Evolutionary conservation across 2,888 invertebrate genomes (phyloP).

Genomic region (Tetragonula carbonaria): DNA sequence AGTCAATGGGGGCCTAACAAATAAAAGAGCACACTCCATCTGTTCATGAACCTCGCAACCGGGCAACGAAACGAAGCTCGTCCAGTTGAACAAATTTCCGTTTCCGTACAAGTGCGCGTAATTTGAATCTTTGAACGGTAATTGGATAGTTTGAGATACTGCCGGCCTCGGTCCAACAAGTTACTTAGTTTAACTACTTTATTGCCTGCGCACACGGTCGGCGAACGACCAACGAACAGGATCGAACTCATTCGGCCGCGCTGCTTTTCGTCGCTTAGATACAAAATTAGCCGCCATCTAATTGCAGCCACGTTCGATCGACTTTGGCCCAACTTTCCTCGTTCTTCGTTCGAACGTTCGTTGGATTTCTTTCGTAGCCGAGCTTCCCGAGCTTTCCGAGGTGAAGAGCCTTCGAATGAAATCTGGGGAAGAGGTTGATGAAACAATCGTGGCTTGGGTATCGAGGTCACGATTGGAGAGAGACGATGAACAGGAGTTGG

Average conservation of each 20-base stretch:
- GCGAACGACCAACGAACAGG: neutral
- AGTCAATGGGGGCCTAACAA: conserved; percentile 38
- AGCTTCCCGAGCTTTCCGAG: neutral
- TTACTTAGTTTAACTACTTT: conserved; percentile 56
- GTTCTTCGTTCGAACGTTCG: conserved; percentile 9
- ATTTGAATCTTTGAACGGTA: conserved; percentile 59
- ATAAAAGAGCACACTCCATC: conserved; percentile 22
- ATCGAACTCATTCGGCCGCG: conserved; percentile 34
- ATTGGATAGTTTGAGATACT: conserved; percentile 59
- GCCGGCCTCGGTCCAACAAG: conserved; percentile 39
- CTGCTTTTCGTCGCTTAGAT: conserved; percentile 50
- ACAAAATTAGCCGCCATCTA: conserved; percentile 48
- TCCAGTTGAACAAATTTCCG: conserved; percentile 51
- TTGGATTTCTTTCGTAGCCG: conserved; percentile 45
- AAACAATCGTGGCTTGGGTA: neutral
- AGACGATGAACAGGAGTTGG: neutral
- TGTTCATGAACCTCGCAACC: conserved; percentile 13
- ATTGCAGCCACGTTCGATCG: conserved; percentile 50
- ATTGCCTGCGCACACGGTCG: conserved; percentile 39
- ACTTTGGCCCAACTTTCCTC: conserved; percentile 23
- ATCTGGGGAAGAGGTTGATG: neutral
- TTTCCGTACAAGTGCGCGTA: conserved; percentile 55
- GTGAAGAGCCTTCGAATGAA: conserved; percentile 40
- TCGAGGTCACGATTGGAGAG: neutral
- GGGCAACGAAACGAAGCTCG: conserved; percentile 28